Conservation (phyloP, 1,140 invertebrate genomes). For the Acromyrmex heyeri region DNA sequence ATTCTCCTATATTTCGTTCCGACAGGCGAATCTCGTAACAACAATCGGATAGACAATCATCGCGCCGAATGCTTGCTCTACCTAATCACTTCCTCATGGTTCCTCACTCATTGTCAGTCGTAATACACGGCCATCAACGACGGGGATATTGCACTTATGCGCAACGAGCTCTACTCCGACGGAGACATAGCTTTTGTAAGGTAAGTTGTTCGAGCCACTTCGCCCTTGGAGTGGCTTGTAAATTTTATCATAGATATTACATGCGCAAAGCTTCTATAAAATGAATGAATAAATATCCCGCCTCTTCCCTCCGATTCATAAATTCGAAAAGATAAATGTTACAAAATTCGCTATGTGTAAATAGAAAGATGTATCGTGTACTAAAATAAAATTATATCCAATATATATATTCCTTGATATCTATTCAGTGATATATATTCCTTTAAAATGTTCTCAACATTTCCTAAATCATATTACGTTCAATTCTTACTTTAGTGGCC, state of each 20-base stretch:
- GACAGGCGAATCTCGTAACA: constrained; percentile 18
- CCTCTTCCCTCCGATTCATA: constrained; percentile 20
- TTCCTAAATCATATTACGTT: not conserved
- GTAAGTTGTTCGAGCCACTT: constrained; percentile 15
- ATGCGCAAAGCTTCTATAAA: constrained; percentile 39
- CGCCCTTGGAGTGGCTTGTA: constrained; percentile 14
- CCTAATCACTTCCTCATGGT: constrained; percentile 52
- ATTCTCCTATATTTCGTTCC: not conserved
- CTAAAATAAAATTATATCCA: not conserved
- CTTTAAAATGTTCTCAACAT: not conserved
- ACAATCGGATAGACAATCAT: constrained; percentile 47
- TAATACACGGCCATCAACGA: constrained; percentile 38
- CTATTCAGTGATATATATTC: not conserved
- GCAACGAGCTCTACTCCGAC: not conserved
- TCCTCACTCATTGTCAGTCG: not conserved
- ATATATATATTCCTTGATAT: not conserved
- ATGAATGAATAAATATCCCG: constrained; percentile 4
- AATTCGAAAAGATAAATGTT: constrained; percentile 15
- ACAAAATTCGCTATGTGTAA: not conserved
- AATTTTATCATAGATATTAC: constrained; percentile 57
- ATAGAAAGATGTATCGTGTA: not conserved
- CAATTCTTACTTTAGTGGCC: not conserved
- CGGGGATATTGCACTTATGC: constrained; percentile 44
- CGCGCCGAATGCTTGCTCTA: constrained; percentile 1
- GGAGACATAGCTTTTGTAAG: not conserved